Conservation (phyloP, 2,888 invertebrate genomes). For the Nowickia ferox region DNA sequence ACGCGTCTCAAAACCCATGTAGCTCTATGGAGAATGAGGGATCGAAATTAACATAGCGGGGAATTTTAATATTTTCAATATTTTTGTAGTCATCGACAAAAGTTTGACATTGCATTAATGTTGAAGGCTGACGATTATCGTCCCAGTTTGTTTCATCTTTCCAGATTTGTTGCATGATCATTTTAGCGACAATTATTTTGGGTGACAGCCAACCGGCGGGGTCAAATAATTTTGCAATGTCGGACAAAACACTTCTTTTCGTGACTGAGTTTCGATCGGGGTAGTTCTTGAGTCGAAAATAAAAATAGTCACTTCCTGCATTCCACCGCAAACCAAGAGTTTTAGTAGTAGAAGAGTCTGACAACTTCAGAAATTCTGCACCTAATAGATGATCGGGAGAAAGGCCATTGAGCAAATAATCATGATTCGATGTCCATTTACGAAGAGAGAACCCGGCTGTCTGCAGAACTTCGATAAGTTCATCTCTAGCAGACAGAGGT, state of each 20-base stretch:
- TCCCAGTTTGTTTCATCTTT: too few relatives aligned
- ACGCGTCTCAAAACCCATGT: too few relatives aligned
- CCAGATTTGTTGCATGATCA: too few relatives aligned
- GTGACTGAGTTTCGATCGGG: not conserved
- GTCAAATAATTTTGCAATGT: slow-evolving; percentile 32
- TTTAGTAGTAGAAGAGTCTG: slow-evolving; percentile 15
- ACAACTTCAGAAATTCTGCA: slow-evolving; percentile 32
- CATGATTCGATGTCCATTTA: slow-evolving; percentile 35
- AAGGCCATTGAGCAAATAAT: too few relatives aligned
- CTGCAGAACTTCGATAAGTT: slow-evolving; percentile 1
- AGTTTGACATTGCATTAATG: too few relatives aligned
- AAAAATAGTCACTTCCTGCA: slow-evolving; percentile 21
- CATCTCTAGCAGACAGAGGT: not conserved
- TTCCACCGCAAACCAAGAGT: slow-evolving; percentile 29
- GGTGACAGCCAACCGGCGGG: too few relatives aligned
- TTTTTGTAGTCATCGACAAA: not conserved
- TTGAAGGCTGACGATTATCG: too few relatives aligned
- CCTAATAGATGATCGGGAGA: too few relatives aligned
- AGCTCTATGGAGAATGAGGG: too few relatives aligned
- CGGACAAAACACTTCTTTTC: slow-evolving; percentile 1
- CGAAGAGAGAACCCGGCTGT: slow-evolving; percentile 36
- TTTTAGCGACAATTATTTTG: too few relatives aligned
- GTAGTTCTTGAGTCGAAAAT: not conserved
- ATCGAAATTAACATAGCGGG: slow-evolving; percentile 10
- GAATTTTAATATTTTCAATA: slow-evolving; percentile 7